phyloP scores from a whole-genome alignment of 2,113 vertebrate species.

The Mobula hypostoma region DNA sequence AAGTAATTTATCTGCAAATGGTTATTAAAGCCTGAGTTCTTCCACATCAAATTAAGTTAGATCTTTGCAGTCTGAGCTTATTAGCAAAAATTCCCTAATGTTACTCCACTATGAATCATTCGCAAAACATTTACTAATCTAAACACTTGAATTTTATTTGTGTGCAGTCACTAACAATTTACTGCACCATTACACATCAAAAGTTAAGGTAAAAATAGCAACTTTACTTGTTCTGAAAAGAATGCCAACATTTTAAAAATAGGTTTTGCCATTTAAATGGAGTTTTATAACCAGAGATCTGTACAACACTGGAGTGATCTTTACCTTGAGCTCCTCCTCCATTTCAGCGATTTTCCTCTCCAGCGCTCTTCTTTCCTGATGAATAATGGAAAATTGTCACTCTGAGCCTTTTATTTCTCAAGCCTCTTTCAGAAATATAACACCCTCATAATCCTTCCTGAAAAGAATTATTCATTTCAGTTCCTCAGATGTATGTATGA shows the following conservation, averaged over 20 bases:
- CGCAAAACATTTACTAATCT: background rate
- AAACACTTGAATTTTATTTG: background rate
- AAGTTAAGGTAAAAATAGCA: background rate
- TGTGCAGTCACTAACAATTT: background rate
- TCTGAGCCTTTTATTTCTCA: background rate
- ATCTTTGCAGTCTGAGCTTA: background rate
- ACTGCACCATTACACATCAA: background rate
- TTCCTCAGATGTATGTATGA: background rate
- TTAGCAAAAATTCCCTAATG: too few relatives aligned
- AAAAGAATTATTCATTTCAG: too few relatives aligned
- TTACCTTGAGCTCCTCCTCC: conserved; percentile 99
- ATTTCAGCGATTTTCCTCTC: conserved; percentile 99
- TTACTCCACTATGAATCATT: background rate
- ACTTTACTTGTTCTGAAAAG: background rate
- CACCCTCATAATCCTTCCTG: too few relatives aligned
- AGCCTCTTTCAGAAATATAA: background rate
- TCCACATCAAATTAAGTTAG: background rate
- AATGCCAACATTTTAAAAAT: background rate
- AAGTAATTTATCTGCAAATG: background rate
- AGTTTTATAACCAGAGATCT: background rate
- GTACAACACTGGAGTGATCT: background rate
- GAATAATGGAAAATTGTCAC: conserved; percentile 41
- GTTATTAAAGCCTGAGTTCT: background rate
- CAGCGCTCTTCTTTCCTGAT: conserved; percentile 96
- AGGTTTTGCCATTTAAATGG: background rate